Base-by-base conservation (phyloP, 2,113 vertebrate genomes). In the Dasypus novemcinctus region DNA sequence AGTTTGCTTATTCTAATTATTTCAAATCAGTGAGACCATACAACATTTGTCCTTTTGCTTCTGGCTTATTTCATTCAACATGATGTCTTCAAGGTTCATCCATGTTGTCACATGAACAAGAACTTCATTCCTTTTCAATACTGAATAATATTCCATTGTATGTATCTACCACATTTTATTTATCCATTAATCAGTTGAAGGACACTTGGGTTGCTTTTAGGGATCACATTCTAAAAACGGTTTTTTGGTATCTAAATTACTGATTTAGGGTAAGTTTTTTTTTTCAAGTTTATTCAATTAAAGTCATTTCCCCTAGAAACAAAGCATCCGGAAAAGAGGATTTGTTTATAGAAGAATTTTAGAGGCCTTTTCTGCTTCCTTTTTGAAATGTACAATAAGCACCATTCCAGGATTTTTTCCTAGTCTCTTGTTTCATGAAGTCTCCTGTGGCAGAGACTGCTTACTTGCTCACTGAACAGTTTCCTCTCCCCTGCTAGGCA, bases 231-330 rank as follows among this genome's bases (percentile, higher is more conserved):
- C 59, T 68, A 11, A 80, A 69, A 68, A 29, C 12, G 36, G 7
- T 66, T 43, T 78, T 31, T 89, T 72, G n/a, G 69, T 36, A 29
- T 78, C 54, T 64, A 74, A 64, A 81, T 69, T 27, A 82, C 2
- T 4, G 2, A 38, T 43, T 31, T 15, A 33, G 20, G 27, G 59
- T 41, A 91, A 59, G 46, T 43, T 94, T 0, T 79, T 31, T 76
- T 5, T 49, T 20, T 10, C 49, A 86, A 21, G 7, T 63, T 95
- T 29, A 52, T 59, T 79, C 20, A 29, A 57, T 21, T 82, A 57
- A 80, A 92, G 87, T 79, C 3, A 66, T 88, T 96, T 87, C 29
- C 41, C 31, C 49, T 64, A 66, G 71, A 87, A 90, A 68, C 6
- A 63, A 38, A 86, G 18, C 31, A 71, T 87, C 66, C 87, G 43